Percentiles rank a stretch among this genome's conserved stretches.
phyloP scores from a whole-genome alignment of 2,113 vertebrate species.

The Tenebrosternarchus preto region DNA sequence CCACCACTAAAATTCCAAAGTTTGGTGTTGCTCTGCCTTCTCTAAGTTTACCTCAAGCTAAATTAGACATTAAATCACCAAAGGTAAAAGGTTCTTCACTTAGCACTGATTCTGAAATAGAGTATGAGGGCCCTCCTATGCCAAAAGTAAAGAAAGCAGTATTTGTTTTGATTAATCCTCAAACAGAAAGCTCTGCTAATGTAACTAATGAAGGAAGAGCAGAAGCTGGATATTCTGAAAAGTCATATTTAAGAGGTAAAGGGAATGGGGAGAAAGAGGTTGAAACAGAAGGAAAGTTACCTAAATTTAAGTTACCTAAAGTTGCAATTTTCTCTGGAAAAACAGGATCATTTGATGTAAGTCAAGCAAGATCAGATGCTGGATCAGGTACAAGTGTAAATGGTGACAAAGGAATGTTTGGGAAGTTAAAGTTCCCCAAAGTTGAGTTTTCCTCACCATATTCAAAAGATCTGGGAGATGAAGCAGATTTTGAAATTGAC shows the following conservation, averaged over 20 bases:
- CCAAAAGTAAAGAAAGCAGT: slow-evolving; percentile 74
- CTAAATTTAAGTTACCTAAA: slow-evolving; percentile 71
- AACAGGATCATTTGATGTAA: slow-evolving; percentile 40
- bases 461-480: slow-evolving; percentile 56
- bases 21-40: slow-evolving; percentile 75
- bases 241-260: slow-evolving; percentile 61
- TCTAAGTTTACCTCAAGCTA: slow-evolving; percentile 62
- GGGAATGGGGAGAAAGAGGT: slow-evolving; percentile 51
- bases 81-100: slow-evolving; percentile 55
- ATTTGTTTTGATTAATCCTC: slow-evolving; percentile 71
- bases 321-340: slow-evolving; percentile 71
- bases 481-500: slow-evolving; percentile 56
- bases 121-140: slow-evolving; percentile 68
- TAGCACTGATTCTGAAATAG: slow-evolving; percentile 56
- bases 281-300: slow-evolving; percentile 50
- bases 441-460: slow-evolving; percentile 78
- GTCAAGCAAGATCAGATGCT: slow-evolving; percentile 50
- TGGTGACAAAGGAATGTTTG: slow-evolving; percentile 62
- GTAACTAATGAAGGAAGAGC: slow-evolving; percentile 32
- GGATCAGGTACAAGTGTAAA: slow-evolving; percentile 55
- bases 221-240: slow-evolving; percentile 63
- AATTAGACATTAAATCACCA: slow-evolving; percentile 46
- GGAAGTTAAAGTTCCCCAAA: slow-evolving; percentile 78
- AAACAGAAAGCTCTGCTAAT: slow-evolving; percentile 53
- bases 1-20: slow-evolving; percentile 78